phyloP scores from a whole-genome alignment of 64 coral and sea anemone species.

The Acropora tenuis region DNA sequence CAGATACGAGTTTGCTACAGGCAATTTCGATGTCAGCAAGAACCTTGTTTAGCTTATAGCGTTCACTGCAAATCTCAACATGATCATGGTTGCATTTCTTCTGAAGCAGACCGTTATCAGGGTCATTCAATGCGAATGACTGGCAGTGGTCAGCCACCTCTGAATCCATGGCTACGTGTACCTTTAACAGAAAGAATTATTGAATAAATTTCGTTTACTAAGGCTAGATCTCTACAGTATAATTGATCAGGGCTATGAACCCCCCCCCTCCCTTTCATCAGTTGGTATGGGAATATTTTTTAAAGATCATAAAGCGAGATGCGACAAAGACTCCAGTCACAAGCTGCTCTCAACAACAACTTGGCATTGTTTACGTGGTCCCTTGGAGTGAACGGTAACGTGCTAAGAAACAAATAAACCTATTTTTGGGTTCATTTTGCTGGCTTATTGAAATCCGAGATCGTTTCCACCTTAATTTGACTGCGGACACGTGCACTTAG shows the following conservation, averaged over 20 bases:
- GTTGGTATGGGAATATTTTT: background rate
- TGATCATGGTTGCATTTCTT: background rate
- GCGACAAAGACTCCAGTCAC: background rate
- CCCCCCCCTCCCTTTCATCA: background rate
- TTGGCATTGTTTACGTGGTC: constrained; percentile 10
- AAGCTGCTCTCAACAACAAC: background rate
- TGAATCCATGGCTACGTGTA: constrained; percentile 19
- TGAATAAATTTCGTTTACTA: background rate
- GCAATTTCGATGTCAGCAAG: background rate
- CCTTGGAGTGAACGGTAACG: background rate
- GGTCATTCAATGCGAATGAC: constrained; percentile 2
- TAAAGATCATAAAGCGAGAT: background rate
- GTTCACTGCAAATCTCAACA: background rate
- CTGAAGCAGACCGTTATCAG: background rate
- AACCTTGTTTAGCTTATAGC: background rate
- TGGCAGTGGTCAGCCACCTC: constrained; percentile 11
- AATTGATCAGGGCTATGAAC: background rate
- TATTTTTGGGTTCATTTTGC: background rate
- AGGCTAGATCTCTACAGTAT: background rate
- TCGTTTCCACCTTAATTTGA: background rate
- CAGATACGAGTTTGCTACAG: background rate
- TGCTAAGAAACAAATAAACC: background rate
- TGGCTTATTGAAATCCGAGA: constrained; percentile 1
- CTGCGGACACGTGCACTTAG: background rate
- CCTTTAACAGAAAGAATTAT: background rate